Conservation (phyloP, 35 echinoderm and acorn worm genomes). For the Anneissia japonica region DNA sequence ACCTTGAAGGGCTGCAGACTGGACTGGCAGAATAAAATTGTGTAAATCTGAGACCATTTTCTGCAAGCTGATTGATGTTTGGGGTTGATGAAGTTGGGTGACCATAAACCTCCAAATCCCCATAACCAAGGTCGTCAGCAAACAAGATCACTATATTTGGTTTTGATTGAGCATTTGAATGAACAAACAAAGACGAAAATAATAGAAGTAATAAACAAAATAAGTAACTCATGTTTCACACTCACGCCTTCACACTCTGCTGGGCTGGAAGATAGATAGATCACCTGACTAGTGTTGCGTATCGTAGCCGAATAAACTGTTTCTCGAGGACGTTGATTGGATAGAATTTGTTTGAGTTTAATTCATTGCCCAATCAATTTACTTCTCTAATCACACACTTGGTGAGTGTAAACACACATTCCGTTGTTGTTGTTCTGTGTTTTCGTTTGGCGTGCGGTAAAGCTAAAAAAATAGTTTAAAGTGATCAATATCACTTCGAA, state of each 20-base stretch:
- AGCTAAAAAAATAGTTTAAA: no score
- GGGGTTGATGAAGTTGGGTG: constrained; percentile 63
- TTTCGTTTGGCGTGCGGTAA: neutral
- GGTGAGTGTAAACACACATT: neutral
- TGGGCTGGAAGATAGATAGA: neutral
- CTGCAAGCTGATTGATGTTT: constrained; percentile 37
- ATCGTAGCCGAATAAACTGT: neutral
- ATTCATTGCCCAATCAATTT: neutral
- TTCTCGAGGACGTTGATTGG: neutral
- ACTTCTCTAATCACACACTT: neutral
- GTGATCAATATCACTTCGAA: neutral
- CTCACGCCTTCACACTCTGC: no score
- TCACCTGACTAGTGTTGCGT: neutral
- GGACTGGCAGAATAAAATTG: constrained; percentile 53
- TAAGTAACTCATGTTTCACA: neutral
- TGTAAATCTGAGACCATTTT: constrained; percentile 47
- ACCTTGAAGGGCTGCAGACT: constrained; percentile 68
- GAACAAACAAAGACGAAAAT: neutral
- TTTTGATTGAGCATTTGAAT: neutral
- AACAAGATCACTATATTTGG: constrained; percentile 61
- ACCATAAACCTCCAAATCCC: constrained; percentile 48
- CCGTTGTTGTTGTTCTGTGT: neutral
- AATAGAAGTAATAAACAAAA: neutral
- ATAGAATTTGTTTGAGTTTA: neutral
- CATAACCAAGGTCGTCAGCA: constrained; percentile 69